Conservation (phyloP, 1,140 invertebrate genomes). For the Lepidotrigona ventralis region DNA sequence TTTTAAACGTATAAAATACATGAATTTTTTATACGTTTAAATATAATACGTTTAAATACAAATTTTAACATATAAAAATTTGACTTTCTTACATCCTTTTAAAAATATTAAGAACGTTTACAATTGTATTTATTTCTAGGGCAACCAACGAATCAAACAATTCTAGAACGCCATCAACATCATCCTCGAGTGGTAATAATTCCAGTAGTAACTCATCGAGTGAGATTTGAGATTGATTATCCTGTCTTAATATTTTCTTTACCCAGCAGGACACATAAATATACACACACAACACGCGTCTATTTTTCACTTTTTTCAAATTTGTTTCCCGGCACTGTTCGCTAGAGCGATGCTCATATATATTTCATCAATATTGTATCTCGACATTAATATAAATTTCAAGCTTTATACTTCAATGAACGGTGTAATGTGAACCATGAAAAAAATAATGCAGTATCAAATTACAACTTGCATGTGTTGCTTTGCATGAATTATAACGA, state of each 20-base stretch:
- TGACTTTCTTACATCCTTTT: background rate
- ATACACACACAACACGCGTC: conserved; percentile 47
- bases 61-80: background rate
- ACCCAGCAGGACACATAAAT: conserved; percentile 32
- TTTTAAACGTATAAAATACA: background rate
- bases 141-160: conserved; percentile 73
- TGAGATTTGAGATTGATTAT: conserved; percentile 70
- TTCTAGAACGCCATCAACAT: conserved; percentile 68
- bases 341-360: conserved; percentile 24
- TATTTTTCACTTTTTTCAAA: conserved; percentile 51
- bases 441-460: conserved; percentile 44
- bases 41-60: too few species aligned
- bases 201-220: conserved; percentile 71
- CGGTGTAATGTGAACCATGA: conserved; percentile 30
- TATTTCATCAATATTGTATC: conserved; percentile 31
- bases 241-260: conserved; percentile 41
- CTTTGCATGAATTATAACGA: conserved; percentile 32
- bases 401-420: conserved; percentile 44
- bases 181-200: conserved; percentile 63
- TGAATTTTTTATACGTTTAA: too few species aligned
- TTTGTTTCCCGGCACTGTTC: conserved; percentile 41
- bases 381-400: conserved; percentile 45
- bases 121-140: conserved; percentile 57
- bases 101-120: background rate
- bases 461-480: conserved; percentile 34